Conservation (phyloP, 2,888 invertebrate genomes). For the Mycalesis mineus region DNA sequence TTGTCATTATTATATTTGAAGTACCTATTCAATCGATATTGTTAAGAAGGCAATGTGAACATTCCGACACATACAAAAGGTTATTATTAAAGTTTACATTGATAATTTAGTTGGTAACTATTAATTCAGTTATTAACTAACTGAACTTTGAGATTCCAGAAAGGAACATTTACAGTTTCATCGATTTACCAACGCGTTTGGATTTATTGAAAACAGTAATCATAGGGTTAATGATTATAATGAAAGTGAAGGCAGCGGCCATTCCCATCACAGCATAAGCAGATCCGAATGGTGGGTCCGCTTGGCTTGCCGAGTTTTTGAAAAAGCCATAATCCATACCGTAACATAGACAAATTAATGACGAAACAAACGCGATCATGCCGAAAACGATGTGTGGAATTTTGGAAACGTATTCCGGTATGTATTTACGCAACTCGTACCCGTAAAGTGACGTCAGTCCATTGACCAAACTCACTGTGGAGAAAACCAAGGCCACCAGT, state of each 20-base stretch:
- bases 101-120: too few species aligned
- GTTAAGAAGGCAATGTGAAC: too few species aligned
- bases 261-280: conserved; percentile 42
- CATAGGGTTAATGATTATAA: conserved; percentile 49
- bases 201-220: conserved; percentile 43
- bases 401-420: conserved; percentile 47
- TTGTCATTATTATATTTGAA: too few species aligned
- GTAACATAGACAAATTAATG: conserved; percentile 46
- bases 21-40: too few species aligned
- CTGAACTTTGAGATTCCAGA: conserved; percentile 13
- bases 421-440: conserved; percentile 41
- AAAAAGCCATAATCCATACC: conserved; percentile 49
- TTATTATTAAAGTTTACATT: too few species aligned
- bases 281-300: conserved; percentile 24
- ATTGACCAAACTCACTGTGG: conserved; percentile 47
- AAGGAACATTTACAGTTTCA: background rate
- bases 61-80: too few species aligned
- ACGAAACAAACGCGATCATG: conserved; percentile 42
- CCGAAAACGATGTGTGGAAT: conserved; percentile 54
- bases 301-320: conserved; percentile 40
- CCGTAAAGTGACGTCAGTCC: conserved; percentile 51
- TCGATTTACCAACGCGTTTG: conserved; percentile 7
- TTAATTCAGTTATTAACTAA: too few species aligned
- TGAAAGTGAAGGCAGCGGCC: conserved; percentile 38
- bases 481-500: conserved; percentile 53